These are phyloP conservation scores for Callosobruchus maculatus DNA, from an alignment of 2,888 invertebrate genomes.

Conservation along the genomic window DNA sequence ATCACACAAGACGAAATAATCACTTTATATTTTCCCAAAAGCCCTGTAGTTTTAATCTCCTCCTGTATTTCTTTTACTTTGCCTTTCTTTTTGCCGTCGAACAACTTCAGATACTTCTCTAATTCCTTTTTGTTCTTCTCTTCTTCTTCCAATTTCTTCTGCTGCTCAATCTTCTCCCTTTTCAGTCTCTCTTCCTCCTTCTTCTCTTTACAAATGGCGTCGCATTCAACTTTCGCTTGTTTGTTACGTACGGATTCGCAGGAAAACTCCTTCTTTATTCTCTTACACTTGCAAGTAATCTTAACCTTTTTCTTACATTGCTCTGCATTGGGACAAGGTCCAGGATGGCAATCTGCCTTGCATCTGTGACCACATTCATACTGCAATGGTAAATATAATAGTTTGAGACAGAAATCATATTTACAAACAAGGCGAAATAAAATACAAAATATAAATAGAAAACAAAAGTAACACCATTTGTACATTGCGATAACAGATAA, in stretches of 20 bases:
- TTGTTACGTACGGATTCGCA: conserved; percentile 60
- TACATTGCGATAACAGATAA: too few relatives aligned
- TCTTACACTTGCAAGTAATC: conserved; percentile 73
- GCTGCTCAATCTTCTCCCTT: conserved; percentile 55
- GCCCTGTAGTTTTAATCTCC: conserved; percentile 35
- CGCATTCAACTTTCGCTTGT: conserved; percentile 56
- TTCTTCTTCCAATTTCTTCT: conserved; percentile 61
- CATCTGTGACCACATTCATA: conserved; percentile 84
- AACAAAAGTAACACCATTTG: too few relatives aligned
- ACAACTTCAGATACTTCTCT: conserved; percentile 73
- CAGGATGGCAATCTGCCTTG: conserved; percentile 68
- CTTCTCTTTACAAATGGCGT: conserved; percentile 61
- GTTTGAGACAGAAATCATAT: too few relatives aligned
- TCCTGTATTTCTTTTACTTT: conserved; percentile 50
- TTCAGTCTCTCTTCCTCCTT: conserved; percentile 54
- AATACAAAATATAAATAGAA: too few relatives aligned
- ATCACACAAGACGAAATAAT: not conserved
- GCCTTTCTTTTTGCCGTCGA: conserved; percentile 62
- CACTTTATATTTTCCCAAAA: conserved; percentile 48
- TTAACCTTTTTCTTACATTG: conserved; percentile 77
- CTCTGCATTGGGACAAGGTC: conserved; percentile 63
- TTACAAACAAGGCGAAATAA: too few relatives aligned
- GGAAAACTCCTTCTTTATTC: conserved; percentile 68
- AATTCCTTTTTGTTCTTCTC: conserved; percentile 68
- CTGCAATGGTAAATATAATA: conserved; percentile 48